Percentiles rank a stretch among this genome's conserved stretches.
Conservation (phyloP, 2,797 vertebrate genomes). For the Poeciliopsis gracilis region DNA sequence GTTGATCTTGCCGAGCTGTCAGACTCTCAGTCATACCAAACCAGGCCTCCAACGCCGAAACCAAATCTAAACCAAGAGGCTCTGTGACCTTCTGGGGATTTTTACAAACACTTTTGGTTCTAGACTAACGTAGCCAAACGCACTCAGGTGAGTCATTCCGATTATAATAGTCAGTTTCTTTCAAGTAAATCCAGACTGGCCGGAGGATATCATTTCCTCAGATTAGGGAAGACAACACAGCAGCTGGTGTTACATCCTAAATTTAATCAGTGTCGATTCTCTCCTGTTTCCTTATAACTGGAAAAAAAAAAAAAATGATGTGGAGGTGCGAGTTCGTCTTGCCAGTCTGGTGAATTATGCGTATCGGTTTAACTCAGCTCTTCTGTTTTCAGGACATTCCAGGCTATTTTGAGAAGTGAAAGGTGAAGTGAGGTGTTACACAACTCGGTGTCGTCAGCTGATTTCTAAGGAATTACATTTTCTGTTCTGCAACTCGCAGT, state of each 20-base stretch:
- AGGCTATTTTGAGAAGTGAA: constrained; percentile 58
- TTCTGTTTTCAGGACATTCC: constrained; percentile 53
- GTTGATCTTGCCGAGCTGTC: constrained; percentile 17
- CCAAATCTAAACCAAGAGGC: constrained; percentile 43
- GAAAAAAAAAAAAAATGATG: background rate
- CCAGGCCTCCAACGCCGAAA: constrained; percentile 50
- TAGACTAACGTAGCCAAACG: constrained; percentile 29
- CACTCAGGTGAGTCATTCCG: constrained; percentile 49
- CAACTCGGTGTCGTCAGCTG: constrained; percentile 42
- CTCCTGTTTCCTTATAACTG: constrained; percentile 12
- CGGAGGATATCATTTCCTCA: constrained; percentile 41
- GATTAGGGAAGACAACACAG: constrained; percentile 18
- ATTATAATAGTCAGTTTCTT: constrained; percentile 32
- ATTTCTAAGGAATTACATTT: constrained; percentile 60
- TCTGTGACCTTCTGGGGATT: constrained; percentile 42
- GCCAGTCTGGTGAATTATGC: constrained; percentile 15
- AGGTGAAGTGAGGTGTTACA: constrained; percentile 40
- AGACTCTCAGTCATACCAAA: constrained; percentile 36
- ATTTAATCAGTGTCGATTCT: background rate
- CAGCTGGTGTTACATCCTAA: constrained; percentile 3
- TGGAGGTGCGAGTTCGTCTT: background rate
- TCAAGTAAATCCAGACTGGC: constrained; percentile 37
- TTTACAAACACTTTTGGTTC: constrained; percentile 28
- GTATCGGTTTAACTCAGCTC: constrained; percentile 42
- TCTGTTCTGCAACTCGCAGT: constrained; percentile 20